phyloP scores from a whole-genome alignment of 1,140 invertebrate genomes.

The Schlechtendalia chinensis region DNA sequence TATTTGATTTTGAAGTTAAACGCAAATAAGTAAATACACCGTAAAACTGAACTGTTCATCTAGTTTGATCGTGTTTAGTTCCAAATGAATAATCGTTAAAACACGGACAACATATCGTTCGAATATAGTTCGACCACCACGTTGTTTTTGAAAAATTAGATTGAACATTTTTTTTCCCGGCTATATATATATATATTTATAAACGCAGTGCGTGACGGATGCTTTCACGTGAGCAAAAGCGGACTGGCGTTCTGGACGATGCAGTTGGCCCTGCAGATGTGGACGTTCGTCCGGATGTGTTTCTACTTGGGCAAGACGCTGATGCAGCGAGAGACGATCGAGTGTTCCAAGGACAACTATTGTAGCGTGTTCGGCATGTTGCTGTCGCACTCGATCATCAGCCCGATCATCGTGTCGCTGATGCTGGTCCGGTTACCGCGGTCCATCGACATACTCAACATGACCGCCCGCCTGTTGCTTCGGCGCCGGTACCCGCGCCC shows the following conservation, averaged over 20 bases:
- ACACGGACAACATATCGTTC: no score
- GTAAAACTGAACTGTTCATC: no score
- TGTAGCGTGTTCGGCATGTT: conserved; percentile 39
- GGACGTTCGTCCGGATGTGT: conserved; percentile 31
- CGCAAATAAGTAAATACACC: no score
- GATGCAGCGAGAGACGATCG: background rate
- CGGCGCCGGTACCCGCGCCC: background rate
- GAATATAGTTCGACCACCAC: no score
- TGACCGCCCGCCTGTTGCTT: conserved; percentile 27
- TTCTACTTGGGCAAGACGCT: conserved; percentile 29
- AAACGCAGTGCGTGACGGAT: background rate
- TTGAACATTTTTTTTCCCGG: no score
- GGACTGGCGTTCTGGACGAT: background rate
- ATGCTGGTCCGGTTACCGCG: conserved; percentile 21
- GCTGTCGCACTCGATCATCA: conserved; percentile 39
- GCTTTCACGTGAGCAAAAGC: conserved; percentile 29
- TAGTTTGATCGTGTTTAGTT: no score
- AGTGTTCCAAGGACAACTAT: conserved; percentile 43
- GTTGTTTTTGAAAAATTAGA: no score
- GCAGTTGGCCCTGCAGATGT: conserved; percentile 28
- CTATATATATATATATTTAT: no score
- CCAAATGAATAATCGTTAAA: no score
- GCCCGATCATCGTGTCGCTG: conserved; percentile 28
- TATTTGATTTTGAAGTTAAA: no score
- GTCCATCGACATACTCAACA: conserved; percentile 23